Conservation (phyloP, 1,140 invertebrate species). For the Babylonia areolata region DNA sequence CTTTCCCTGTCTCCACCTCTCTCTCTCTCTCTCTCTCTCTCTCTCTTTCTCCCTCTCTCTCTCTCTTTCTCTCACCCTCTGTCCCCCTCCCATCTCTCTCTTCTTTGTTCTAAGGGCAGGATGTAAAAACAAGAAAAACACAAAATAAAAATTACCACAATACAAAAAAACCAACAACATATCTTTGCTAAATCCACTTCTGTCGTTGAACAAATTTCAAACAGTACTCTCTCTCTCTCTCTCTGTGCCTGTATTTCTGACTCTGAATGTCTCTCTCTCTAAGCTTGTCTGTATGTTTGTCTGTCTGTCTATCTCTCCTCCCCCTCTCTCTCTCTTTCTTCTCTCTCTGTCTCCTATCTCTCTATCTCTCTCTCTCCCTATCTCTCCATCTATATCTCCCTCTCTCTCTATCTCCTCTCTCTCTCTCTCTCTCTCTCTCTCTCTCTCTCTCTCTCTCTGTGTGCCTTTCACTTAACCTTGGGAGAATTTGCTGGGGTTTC, state of each 20-base stretch:
- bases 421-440: constrained; percentile 22
- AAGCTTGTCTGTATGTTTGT: neutral
- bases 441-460: neutral
- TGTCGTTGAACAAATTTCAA: no score
- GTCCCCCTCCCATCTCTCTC: neutral
- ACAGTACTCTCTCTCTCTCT: neutral
- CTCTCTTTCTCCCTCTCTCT: neutral
- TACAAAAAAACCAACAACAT: no score
- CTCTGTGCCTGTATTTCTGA: neutral
- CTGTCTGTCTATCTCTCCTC: neutral
- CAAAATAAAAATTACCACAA: no score
- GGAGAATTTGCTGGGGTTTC: no score
- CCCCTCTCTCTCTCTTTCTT: neutral
- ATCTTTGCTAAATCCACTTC: no score
- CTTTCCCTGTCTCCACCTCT: neutral
- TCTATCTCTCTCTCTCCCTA: no score
- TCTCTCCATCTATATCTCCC: no score
- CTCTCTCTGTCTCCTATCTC: neutral
- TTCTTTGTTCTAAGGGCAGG: no score
- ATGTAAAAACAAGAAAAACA: no score
- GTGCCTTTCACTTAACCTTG: neutral
- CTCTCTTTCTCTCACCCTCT: neutral
- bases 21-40: neutral
- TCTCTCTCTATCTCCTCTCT: neutral
- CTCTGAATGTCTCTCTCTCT: neutral